Evolutionary conservation across 2,797 vertebrate genomes (phyloP).

Genomic region (Cossypha heuglini): DNA sequence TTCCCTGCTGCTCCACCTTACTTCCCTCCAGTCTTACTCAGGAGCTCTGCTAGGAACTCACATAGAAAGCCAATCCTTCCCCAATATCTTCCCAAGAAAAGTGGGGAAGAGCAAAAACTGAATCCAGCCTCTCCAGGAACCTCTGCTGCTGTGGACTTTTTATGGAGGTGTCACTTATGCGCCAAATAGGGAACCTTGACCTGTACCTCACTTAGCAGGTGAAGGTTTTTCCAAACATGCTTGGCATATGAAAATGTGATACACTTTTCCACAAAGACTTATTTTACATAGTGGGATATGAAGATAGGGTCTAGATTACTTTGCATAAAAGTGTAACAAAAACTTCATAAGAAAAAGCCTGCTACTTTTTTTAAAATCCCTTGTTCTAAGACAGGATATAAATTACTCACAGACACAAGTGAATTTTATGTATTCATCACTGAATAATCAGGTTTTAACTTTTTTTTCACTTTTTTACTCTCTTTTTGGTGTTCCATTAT

Average conservation of each 20-base stretch:
- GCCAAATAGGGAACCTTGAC: neutral
- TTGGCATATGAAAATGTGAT: neutral
- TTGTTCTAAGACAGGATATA: neutral
- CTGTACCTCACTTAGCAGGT: neutral
- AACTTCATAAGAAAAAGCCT: neutral
- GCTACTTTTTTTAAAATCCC: neutral
- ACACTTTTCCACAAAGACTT: neutral
- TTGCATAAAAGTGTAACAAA: neutral
- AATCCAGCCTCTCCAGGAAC: neutral
- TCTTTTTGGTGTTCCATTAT: accelerated
- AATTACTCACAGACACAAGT: neutral
- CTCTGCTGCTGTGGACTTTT: neutral
- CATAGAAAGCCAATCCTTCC: neutral
- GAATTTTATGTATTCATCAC: neutral
- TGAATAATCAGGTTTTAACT: neutral
- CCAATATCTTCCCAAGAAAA: neutral
- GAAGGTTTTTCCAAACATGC: neutral
- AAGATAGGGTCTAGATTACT: neutral
- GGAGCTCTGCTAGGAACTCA: neutral
- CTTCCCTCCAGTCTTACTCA: neutral
- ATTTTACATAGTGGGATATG: neutral
- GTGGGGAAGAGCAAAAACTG: neutral
- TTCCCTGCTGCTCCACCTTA: neutral
- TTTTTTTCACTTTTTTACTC: neutral
- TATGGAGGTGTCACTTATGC: neutral